phyloP scores from a whole-genome alignment of 2,113 vertebrate genomes.

The Xiphophorus hellerii region DNA sequence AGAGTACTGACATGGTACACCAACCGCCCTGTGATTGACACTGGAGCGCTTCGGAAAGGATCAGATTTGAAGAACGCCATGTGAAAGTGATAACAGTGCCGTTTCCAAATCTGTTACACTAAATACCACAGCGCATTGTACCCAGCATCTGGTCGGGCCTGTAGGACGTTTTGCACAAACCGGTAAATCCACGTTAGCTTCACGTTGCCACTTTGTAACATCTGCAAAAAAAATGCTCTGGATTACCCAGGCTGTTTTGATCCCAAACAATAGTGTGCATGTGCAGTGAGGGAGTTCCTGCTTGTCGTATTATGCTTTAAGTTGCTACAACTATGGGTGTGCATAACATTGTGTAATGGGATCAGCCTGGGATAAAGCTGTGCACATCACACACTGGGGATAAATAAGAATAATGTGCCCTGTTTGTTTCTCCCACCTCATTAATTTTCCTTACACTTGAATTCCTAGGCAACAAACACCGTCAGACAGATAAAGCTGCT shows the following conservation, averaged over 20 bases:
- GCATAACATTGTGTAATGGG: conserved; percentile 41
- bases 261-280: conserved; percentile 1
- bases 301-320: conserved; percentile 10
- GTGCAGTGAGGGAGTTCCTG: neutral
- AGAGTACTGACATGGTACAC: neutral
- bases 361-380: conserved; percentile 34
- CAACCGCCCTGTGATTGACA: neutral
- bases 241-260: neutral
- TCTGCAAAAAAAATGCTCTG: conserved; percentile 11
- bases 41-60: neutral
- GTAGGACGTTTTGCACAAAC: conserved; percentile 60
- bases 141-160: conserved; percentile 59
- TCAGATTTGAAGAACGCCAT: neutral
- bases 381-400: conserved; percentile 16
- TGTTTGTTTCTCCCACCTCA: neutral
- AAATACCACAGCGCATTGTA: conserved; percentile 40
- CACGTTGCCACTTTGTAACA: conserved; percentile 10
- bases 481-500: conserved; percentile 13
- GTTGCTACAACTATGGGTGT: conserved; percentile 29
- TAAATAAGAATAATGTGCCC: conserved; percentile 9
- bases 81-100: conserved; percentile 8
- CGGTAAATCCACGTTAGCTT: conserved; percentile 21
- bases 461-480: conserved; percentile 47
- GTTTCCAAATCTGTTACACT: neutral
- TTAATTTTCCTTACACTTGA: conserved; percentile 1